These are phyloP conservation scores for Galeopterus variegatus DNA, from an alignment of 2,113 vertebrate genomes.

Conservation along the genomic window DNA sequence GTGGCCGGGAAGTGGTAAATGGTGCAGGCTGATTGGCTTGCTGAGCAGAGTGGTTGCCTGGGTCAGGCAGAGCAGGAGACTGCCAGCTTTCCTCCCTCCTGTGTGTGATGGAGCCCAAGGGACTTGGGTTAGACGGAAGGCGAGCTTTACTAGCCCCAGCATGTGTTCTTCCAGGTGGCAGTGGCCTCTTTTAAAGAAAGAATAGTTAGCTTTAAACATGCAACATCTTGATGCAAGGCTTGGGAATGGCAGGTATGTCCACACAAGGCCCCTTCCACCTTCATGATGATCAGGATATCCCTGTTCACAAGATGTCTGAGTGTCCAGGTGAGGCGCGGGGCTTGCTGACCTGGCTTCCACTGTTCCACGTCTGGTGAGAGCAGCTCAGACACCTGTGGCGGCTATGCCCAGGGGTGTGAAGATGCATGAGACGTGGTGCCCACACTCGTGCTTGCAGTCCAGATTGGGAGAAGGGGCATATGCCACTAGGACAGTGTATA, in stretches of 20 bases:
- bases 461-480: neutral
- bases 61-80: neutral
- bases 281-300: neutral
- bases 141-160: neutral
- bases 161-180: neutral
- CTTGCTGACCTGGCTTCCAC: neutral
- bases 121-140: neutral
- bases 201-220: neutral
- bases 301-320: neutral
- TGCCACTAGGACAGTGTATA: accelerated
- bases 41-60: neutral
- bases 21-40: neutral
- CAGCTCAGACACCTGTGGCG: neutral
- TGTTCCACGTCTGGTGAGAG: neutral
- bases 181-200: neutral
- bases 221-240: neutral
- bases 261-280: neutral
- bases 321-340: neutral
- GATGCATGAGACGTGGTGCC: accelerated
- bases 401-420: neutral
- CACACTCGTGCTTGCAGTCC: neutral
- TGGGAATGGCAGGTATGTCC: neutral
- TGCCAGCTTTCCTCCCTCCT: neutral
- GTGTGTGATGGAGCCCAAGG: neutral
- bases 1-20: neutral